Evolutionary conservation across 1,140 invertebrate genomes (phyloP), one percentile per base, ranked within the genome.

Genomic region (Micrasema longulum): DNA sequence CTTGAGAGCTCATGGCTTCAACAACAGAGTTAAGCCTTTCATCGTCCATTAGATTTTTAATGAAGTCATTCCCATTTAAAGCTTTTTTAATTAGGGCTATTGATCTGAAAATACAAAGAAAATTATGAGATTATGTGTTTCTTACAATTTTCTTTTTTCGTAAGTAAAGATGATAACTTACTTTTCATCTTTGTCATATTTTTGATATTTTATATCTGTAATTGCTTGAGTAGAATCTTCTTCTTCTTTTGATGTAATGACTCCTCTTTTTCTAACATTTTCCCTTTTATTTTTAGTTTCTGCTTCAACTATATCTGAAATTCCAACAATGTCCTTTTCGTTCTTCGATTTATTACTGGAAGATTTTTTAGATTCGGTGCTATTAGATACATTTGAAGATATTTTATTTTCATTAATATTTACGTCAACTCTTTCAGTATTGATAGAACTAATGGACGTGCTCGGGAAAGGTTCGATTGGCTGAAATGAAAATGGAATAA

Each of bases 11-110:
- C 95, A 97, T 97, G 12, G 94, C 95, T 77, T 96, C 93, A 3
- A 97, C 92, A n/a, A 97, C 91, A 76, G 92, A 91, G 43, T 88
- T 84, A 38, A 94, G 85, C 79, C 97, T 93, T 45, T 91, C 90
- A 11, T 91, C 88, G 75, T 97, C 94, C 89, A 89, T 88, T 72
- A 98, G 85, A 82, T 98, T 97, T 77, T 92, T 93, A 73, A 98
- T 88, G 82, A 98, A 98, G 79, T 97, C 95, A 80, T 98, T 98
- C 50, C 91, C 91, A 79, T 92, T 88, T 55, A 98, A 81, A 23
- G 87, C 87, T 72, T 80, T 83, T 72, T 81, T 85, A 72, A 89
- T 87, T 78, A 86, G 83, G 77, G 84, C 81, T 31, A 80, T 77
- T 66, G 87, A 85, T 74, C 87, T 88, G 71, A 36, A 75, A 69